These are phyloP conservation scores for Ditula angustiorana DNA, from an alignment of 2,888 invertebrate genomes.

Conservation along the genomic window DNA sequence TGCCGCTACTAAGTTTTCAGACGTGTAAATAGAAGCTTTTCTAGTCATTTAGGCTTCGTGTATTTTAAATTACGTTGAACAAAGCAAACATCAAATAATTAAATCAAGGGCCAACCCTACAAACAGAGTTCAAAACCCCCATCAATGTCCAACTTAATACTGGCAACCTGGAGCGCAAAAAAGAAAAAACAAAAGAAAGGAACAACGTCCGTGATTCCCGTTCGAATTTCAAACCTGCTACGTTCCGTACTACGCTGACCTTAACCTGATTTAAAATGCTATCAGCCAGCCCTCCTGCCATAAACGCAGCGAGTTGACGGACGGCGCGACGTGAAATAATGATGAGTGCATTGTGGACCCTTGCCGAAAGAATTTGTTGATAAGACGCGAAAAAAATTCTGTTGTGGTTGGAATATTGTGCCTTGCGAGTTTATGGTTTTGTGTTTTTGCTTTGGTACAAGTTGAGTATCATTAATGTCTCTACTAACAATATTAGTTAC, in stretches of 20 bases:
- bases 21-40: slow-evolving; percentile 6
- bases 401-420: not conserved
- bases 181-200: slow-evolving; percentile 17
- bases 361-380: slow-evolving; percentile 58
- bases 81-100: not conserved
- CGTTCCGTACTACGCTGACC: slow-evolving; percentile 63
- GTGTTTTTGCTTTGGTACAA: not conserved
- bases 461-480: not conserved
- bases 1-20: slow-evolving; percentile 30
- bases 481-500: no score
- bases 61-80: not conserved
- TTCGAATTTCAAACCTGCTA: slow-evolving; percentile 36
- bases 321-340: slow-evolving; percentile 78
- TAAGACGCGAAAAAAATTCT: slow-evolving; percentile 36
- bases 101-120: not conserved
- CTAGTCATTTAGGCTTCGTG: not conserved
- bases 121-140: slow-evolving; percentile 1
- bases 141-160: slow-evolving; percentile 1
- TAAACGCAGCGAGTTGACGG: slow-evolving; percentile 75
- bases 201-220: slow-evolving; percentile 14
- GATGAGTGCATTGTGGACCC: slow-evolving; percentile 77
- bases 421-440: not conserved
- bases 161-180: not conserved
- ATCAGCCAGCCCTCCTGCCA: slow-evolving; percentile 50
- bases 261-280: slow-evolving; percentile 84